A percentile compares a stretch with the other conserved stretches of the same genome.
Conservation (phyloP, 2,888 invertebrate genomes). For the Petrolisthes manimaculis region DNA sequence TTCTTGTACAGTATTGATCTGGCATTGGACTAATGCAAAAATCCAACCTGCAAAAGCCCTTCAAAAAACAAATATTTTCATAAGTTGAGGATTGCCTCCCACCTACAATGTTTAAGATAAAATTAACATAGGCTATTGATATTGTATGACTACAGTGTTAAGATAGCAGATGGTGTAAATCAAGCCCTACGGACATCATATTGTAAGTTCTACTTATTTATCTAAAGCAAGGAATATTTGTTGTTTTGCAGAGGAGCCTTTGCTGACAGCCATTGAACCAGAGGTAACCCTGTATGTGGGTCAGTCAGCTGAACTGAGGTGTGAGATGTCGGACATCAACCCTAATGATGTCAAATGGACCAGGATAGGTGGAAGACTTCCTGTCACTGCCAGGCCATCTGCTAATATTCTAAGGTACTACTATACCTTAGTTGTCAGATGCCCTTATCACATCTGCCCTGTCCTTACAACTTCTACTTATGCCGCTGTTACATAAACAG, state of each 20-base stretch:
- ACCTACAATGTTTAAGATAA: too few relatives aligned
- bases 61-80: too few relatives aligned
- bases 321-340: slow-evolving; percentile 58
- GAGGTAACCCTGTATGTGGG: slow-evolving; percentile 48
- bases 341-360: slow-evolving; percentile 53
- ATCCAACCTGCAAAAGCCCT: too few relatives aligned
- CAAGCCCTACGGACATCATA: not conserved
- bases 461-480: too few relatives aligned
- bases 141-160: too few relatives aligned
- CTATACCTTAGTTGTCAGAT: not conserved
- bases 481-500: too few relatives aligned
- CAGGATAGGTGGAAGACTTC: slow-evolving; percentile 44
- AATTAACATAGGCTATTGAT: too few relatives aligned
- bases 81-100: too few relatives aligned
- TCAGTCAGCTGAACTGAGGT: slow-evolving; percentile 54
- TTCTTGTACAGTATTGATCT: too few relatives aligned
- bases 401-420: slow-evolving; percentile 55
- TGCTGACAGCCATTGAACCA: slow-evolving; percentile 49
- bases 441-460: too few relatives aligned
- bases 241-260: slow-evolving; percentile 55
- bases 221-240: not conserved
- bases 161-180: not conserved
- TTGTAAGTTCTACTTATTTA: not conserved
- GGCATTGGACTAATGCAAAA: too few relatives aligned
- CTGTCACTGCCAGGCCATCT: slow-evolving; percentile 41